Evolutionary conservation across 2,888 invertebrate species (phyloP).

Genomic region (Tetheella fluctuosa): DNA sequence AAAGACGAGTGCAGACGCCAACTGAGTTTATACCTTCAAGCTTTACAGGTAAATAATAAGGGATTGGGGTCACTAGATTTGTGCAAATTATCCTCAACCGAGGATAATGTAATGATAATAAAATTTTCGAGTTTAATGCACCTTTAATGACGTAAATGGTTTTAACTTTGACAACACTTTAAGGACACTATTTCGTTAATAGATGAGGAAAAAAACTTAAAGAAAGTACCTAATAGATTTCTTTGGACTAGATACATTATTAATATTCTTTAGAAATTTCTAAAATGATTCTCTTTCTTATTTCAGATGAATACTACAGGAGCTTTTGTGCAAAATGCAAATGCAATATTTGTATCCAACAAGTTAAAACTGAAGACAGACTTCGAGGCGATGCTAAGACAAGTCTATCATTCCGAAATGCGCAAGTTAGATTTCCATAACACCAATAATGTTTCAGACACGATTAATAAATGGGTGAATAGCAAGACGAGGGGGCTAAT

Average conservation of each 20-base stretch:
- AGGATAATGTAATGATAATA: no score
- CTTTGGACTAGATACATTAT: not conserved
- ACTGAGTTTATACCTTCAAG: slow-evolving; percentile 51
- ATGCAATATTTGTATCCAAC: slow-evolving; percentile 76
- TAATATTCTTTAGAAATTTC: not conserved
- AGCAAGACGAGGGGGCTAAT: slow-evolving; percentile 84
- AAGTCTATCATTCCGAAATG: slow-evolving; percentile 79
- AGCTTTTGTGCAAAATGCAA: slow-evolving; percentile 70
- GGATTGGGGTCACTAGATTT: not conserved
- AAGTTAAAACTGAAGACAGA: slow-evolving; percentile 63
- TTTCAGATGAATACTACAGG: slow-evolving; percentile 60
- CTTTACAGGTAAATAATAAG: slow-evolving; percentile 56
- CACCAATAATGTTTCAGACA: slow-evolving; percentile 56
- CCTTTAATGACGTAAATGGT: not conserved
- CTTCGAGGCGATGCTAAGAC: slow-evolving; percentile 70
- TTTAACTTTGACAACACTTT: not conserved
- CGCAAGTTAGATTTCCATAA: slow-evolving; percentile 79
- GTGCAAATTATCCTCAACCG: not conserved
- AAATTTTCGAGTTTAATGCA: not conserved
- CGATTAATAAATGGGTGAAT: slow-evolving; percentile 86
- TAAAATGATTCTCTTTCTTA: not conserved
- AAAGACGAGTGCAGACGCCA: slow-evolving; percentile 64
- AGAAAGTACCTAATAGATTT: not conserved
- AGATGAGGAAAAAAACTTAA: not conserved
- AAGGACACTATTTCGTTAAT: not conserved